These are phyloP conservation scores for Apamea crenata DNA, from an alignment of 2,888 invertebrate species.

Conservation along the genomic window DNA sequence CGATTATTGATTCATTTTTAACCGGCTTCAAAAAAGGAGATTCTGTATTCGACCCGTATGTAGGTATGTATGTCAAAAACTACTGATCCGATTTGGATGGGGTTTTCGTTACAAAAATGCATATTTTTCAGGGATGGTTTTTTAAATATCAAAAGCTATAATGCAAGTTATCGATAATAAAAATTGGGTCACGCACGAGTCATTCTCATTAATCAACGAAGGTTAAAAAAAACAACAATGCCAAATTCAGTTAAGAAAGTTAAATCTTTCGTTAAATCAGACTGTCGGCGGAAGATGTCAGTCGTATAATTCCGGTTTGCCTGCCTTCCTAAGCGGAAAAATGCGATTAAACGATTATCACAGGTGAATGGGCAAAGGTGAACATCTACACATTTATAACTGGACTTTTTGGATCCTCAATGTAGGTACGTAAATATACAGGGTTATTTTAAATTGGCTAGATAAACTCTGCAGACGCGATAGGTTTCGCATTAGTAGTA, in stretches of 20 bases:
- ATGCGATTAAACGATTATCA: conserved; percentile 43
- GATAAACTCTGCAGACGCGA: too few relatives aligned
- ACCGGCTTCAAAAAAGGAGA: too few relatives aligned
- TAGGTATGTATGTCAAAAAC: too few relatives aligned
- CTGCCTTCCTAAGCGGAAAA: conserved; percentile 35
- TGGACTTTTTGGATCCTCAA: conserved; percentile 17
- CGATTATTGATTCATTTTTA: not conserved
- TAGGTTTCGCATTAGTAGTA: too few relatives aligned
- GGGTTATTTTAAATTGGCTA: too few relatives aligned
- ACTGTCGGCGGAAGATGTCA: conserved; percentile 45
- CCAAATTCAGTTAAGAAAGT: conserved; percentile 9
- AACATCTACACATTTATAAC: conserved; percentile 33
- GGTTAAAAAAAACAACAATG: not conserved
- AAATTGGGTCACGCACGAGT: not conserved
- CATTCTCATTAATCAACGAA: not conserved
- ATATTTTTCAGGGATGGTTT: not conserved
- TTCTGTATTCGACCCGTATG: too few relatives aligned
- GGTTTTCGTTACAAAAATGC: too few relatives aligned
- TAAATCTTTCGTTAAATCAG: conserved; percentile 34
- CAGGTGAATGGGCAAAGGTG: conserved; percentile 18
- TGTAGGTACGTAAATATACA: not conserved
- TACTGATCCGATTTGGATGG: too few relatives aligned
- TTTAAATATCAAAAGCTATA: not conserved
- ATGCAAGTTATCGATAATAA: not conserved
- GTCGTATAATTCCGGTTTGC: conserved; percentile 39